phyloP scores from a whole-genome alignment of 2,888 invertebrate species.

The Trileptium ribeirensis region DNA sequence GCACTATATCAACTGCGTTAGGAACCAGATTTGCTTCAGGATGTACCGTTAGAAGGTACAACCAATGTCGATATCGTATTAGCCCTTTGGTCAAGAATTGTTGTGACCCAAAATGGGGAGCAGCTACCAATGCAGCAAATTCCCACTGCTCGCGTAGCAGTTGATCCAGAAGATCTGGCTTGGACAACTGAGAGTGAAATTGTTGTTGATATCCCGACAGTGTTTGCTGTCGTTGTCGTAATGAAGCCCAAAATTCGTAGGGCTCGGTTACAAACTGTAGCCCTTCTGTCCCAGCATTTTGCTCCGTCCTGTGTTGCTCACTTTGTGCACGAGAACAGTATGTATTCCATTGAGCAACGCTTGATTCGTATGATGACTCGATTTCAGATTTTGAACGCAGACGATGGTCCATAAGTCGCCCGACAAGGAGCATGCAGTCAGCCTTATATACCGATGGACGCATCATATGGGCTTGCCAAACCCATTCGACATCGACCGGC shows the following conservation, averaged over 20 bases:
- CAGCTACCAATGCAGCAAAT: not conserved
- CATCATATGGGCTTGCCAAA: conserved; percentile 55
- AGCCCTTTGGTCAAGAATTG: not conserved
- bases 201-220: not conserved
- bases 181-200: not conserved
- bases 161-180: not conserved
- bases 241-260: conserved; percentile 16
- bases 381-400: not conserved
- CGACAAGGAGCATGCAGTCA: conserved; percentile 6
- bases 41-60: not conserved
- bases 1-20: not conserved
- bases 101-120: conserved; percentile 1
- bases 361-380: not conserved
- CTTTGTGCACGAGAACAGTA: not conserved
- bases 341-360: not conserved
- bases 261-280: not conserved
- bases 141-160: not conserved
- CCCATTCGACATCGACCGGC: conserved; percentile 56
- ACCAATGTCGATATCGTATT: not conserved
- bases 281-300: not conserved
- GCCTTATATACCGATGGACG: conserved; percentile 1
- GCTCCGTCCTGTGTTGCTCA: too few species aligned
- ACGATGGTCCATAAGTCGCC: not conserved
- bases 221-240: not conserved
- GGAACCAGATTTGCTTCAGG: conserved; percentile 14